Evolutionary conservation across 2,113 vertebrate genomes (phyloP).

Genomic region (Tachysurus fulvidraco): DNA sequence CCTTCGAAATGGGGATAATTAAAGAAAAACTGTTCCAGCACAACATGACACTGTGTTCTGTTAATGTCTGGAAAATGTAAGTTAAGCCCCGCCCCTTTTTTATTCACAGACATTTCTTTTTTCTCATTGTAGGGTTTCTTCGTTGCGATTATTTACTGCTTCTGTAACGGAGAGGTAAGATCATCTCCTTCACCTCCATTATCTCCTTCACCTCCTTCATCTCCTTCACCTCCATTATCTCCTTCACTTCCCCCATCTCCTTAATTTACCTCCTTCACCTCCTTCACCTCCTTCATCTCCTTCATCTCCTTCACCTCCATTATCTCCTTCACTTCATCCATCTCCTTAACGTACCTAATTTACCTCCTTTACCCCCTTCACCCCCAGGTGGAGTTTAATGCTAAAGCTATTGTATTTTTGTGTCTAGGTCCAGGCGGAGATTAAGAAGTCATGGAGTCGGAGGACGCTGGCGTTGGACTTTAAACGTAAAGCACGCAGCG

Average conservation of each 20-base stretch:
- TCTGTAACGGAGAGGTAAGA: conserved; percentile 97
- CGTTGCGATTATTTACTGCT: conserved; percentile 97
- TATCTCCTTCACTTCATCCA: no score
- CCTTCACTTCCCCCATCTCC: no score
- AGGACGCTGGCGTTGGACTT: conserved; percentile 95
- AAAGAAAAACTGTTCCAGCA: no score
- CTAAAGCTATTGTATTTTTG: not conserved
- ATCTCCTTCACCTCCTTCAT: not conserved
- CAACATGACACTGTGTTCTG: not conserved
- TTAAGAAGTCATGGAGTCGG: conserved; percentile 96
- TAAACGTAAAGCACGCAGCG: conserved; percentile 93
- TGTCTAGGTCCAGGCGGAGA: conserved; percentile 91
- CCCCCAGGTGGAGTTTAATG: not conserved
- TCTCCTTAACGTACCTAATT: no score
- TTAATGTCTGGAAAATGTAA: not conserved
- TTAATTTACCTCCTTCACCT: no score
- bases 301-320: not conserved
- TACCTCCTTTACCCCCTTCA: not conserved
- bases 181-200: not conserved
- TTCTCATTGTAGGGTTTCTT: conserved; percentile 85
- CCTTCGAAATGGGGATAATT: no score
- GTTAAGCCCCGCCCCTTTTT: not conserved
- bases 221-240: not conserved
- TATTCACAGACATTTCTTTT: not conserved
- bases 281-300: not conserved